Evolutionary conservation across 2,797 vertebrate genomes (phyloP).

Genomic region (Percopsis omiscomaycus): DNA sequence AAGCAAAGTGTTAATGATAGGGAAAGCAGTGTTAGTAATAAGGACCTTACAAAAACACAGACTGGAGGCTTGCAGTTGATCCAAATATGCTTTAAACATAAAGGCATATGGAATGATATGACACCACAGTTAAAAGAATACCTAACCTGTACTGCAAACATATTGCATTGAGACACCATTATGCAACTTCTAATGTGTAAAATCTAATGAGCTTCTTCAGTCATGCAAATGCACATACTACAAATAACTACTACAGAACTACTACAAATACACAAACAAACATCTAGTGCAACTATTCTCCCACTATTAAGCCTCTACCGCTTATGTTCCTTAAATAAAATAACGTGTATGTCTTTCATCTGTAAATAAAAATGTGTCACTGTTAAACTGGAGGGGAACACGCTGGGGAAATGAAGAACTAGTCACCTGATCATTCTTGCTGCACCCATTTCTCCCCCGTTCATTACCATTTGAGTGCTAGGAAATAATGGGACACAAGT

Average conservation of each 20-base stretch:
- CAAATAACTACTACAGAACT: neutral
- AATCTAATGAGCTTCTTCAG: neutral
- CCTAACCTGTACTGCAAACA: no score
- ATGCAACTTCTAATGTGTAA: no score
- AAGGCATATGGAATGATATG: no score
- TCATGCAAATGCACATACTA: neutral
- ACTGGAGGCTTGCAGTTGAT: no score
- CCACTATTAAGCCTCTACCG: slow-evolving; percentile 25
- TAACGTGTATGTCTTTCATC: neutral
- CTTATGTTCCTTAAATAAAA: neutral
- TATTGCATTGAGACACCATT: no score
- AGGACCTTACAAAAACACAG: no score
- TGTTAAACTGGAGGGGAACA: slow-evolving; percentile 13
- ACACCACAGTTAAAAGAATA: no score
- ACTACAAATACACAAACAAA: neutral
- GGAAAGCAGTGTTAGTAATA: no score
- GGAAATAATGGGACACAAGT: slow-evolving; percentile 8
- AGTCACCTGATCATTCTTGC: slow-evolving; percentile 50
- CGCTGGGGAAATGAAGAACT: slow-evolving; percentile 21
- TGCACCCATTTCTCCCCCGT: slow-evolving; percentile 56
- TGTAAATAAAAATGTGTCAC: slow-evolving; percentile 6
- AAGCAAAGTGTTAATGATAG: no score
- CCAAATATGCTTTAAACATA: no score
- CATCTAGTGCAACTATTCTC: neutral
- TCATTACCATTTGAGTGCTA: slow-evolving; percentile 56